Conservation (phyloP, 1,140 invertebrate genomes). For the Lepidurus apus region DNA sequence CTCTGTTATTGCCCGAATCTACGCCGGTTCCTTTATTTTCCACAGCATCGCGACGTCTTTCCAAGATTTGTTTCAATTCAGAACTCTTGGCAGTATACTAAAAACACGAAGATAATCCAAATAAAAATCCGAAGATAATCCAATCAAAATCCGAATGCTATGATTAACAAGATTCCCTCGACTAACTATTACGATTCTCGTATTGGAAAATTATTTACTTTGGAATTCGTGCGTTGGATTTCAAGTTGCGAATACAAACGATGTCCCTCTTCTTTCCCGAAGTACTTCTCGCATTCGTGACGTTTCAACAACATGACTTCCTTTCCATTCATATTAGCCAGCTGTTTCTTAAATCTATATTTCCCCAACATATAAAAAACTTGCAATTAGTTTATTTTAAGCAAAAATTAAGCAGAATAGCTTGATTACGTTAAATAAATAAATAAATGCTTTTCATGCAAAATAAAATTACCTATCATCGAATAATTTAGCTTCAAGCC, state of each 20-base stretch:
- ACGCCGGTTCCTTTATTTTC: neutral
- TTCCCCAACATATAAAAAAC: neutral
- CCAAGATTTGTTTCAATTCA: neutral
- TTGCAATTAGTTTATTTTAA: neutral
- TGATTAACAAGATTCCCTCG: no score
- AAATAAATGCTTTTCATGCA: neutral
- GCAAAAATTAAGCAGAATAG: neutral
- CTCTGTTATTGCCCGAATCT: neutral
- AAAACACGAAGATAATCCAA: neutral
- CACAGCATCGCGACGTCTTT: neutral
- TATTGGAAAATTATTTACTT: constrained; percentile 54
- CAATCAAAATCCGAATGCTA: no score
- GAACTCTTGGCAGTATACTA: constrained; percentile 18
- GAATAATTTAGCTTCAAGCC: constrained; percentile 71
- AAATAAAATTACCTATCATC: constrained; percentile 48
- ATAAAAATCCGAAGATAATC: no score
- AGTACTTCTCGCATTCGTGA: constrained; percentile 59
- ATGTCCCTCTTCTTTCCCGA: constrained; percentile 62
- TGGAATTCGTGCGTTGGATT: constrained; percentile 66
- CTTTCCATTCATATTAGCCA: constrained; percentile 60
- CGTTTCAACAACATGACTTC: constrained; percentile 63
- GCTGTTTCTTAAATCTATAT: constrained; percentile 53
- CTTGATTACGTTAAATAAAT: constrained; percentile 14
- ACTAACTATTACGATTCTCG: neutral
- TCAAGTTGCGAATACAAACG: constrained; percentile 67